Evolutionary conservation across 2,888 invertebrate species (phyloP).

Genomic region (Acanthococcus lagerstroemiae): DNA sequence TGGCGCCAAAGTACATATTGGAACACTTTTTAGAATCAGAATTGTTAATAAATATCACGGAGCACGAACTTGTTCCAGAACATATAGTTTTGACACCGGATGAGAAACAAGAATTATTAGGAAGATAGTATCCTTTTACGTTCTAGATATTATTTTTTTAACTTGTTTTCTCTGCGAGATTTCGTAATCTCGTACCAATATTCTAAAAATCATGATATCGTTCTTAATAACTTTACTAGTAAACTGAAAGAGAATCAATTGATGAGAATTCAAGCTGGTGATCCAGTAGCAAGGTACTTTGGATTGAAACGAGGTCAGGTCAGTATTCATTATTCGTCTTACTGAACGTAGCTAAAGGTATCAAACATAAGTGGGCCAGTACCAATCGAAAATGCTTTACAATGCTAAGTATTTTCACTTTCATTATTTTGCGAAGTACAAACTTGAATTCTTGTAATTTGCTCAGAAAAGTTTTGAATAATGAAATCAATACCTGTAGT

Average conservation of each 20-base stretch:
- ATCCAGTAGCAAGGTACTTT: slow-evolving; percentile 97
- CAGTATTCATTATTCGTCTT: slow-evolving; percentile 33
- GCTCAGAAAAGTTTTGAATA: neutral
- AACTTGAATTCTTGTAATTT: neutral
- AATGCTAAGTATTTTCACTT: neutral
- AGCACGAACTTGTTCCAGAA: slow-evolving; percentile 96
- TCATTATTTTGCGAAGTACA: neutral
- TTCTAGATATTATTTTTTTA: neutral
- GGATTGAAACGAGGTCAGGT: slow-evolving; percentile 96
- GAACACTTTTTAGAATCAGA: slow-evolving; percentile 95
- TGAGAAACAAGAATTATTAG: slow-evolving; percentile 88
- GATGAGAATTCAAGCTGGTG: slow-evolving; percentile 97
- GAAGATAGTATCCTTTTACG: slow-evolving; percentile 72
- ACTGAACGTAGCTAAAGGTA: neutral
- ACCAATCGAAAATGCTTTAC: neutral
- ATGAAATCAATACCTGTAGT: neutral
- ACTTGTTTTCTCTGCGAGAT: neutral
- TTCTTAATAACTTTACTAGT: slow-evolving; percentile 43
- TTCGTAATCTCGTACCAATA: neutral
- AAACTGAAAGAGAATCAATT: slow-evolving; percentile 97
- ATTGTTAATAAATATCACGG: slow-evolving; percentile 92
- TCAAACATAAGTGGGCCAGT: no score
- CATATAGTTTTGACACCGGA: slow-evolving; percentile 97
- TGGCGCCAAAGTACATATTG: slow-evolving; percentile 97
- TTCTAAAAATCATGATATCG: neutral